phyloP scores from a whole-genome alignment of 2,113 vertebrate genomes.

The Chascanopsetta lugubris region DNA sequence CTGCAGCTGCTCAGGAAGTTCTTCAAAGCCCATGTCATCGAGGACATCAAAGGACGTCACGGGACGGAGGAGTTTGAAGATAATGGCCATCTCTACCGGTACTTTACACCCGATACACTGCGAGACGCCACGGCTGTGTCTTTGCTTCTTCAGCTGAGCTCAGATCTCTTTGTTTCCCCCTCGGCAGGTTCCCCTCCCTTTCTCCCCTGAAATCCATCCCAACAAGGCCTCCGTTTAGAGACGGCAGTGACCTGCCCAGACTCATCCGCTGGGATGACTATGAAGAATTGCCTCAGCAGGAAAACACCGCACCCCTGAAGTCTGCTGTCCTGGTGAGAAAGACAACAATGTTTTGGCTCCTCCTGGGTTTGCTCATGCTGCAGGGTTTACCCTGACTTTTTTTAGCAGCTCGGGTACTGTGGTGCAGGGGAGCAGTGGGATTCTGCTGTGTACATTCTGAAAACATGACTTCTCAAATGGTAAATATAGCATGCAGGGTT shows the following conservation, averaged over 20 bases:
- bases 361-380: not conserved
- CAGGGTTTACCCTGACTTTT: not conserved
- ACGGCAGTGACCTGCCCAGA: slow-evolving; percentile 67
- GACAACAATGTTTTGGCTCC: not conserved
- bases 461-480: not conserved
- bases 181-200: slow-evolving; percentile 61
- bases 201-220: slow-evolving; percentile 73
- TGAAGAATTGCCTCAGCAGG: slow-evolving; percentile 70
- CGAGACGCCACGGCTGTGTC: not conserved
- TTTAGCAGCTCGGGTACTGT: not conserved
- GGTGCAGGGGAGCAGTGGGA: not conserved
- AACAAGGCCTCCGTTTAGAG: slow-evolving; percentile 53
- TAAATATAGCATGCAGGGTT: too few species aligned
- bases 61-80: slow-evolving; percentile 75
- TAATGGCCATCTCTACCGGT: slow-evolving; percentile 69
- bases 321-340: slow-evolving; percentile 64
- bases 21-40: slow-evolving; percentile 71
- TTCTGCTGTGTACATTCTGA: not conserved
- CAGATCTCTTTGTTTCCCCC: slow-evolving; percentile 7
- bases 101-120: not conserved
- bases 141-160: not conserved
- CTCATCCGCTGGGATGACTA: slow-evolving; percentile 79
- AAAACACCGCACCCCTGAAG: slow-evolving; percentile 61
- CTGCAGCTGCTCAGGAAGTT: slow-evolving; percentile 74
- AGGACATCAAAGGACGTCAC: slow-evolving; percentile 71